A percentile compares a stretch with the other conserved stretches of the same genome.
These are phyloP conservation scores for Nanger granti DNA, from an alignment of 2,113 vertebrate genomes.

Conservation along the genomic window DNA sequence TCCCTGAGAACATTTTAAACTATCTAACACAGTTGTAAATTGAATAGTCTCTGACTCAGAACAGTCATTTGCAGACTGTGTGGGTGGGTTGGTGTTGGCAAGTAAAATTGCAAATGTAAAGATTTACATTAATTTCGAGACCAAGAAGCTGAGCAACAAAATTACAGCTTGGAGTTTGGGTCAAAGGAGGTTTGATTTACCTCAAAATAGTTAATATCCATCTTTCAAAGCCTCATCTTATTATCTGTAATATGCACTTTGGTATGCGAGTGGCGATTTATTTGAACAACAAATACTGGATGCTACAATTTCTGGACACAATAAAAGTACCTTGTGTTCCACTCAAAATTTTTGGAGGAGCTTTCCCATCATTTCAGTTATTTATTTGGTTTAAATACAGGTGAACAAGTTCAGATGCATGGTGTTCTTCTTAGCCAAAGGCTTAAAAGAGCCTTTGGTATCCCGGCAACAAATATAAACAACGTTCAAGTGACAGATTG, in stretches of 20 bases:
- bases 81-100: constrained; percentile 38
- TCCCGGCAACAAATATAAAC: constrained; percentile 67
- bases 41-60: constrained; percentile 49
- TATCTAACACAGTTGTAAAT: constrained; percentile 11
- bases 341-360: constrained; percentile 57
- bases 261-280: constrained; percentile 41
- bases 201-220: constrained; percentile 58
- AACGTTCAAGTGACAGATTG: constrained; percentile 53
- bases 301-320: constrained; percentile 17
- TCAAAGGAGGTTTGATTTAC: constrained; percentile 57
- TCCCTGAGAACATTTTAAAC: constrained; percentile 46
- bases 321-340: constrained; percentile 36
- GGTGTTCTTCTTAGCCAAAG: constrained; percentile 55
- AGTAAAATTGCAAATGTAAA: constrained; percentile 64
- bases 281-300: constrained; percentile 57
- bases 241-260: constrained; percentile 51
- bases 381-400: constrained; percentile 53
- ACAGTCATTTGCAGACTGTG: constrained; percentile 50
- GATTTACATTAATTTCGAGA: constrained; percentile 62
- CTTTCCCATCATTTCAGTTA: constrained; percentile 42
- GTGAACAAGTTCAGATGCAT: constrained; percentile 63
- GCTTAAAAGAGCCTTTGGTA: constrained; percentile 63
- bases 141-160: constrained; percentile 48
- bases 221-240: constrained; percentile 40
- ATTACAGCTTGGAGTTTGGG: constrained; percentile 41